These are phyloP conservation scores for Drosophila heteroneura DNA, from an alignment of 2,888 invertebrate species.

Conservation along the genomic window DNA sequence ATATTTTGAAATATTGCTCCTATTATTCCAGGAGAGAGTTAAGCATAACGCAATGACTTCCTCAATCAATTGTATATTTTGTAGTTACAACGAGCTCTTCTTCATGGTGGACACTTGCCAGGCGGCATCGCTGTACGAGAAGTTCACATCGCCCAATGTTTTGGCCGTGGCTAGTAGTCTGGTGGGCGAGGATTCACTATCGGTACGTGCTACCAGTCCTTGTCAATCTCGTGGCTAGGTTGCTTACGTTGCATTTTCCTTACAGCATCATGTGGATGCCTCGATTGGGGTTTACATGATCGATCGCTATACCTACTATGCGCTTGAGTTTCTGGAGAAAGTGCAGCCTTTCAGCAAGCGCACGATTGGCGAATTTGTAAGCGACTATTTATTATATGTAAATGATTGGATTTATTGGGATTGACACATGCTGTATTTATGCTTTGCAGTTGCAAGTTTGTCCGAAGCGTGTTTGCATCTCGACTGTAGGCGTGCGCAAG, in stretches of 20 bases:
- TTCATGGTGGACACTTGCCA: conserved; percentile 99
- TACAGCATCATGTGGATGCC: conserved; percentile 98
- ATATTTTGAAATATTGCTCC: neutral
- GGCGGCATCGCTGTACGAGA: conserved; percentile 99
- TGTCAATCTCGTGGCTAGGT: neutral
- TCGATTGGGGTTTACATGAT: conserved; percentile 99
- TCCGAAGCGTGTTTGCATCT: conserved; percentile 96
- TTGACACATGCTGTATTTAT: neutral
- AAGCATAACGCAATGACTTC: neutral
- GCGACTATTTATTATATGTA: conserved; percentile 1
- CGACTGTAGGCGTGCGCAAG: conserved; percentile 96
- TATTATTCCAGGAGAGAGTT: neutral
- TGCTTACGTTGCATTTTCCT: neutral
- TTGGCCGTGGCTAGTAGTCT: conserved; percentile 98
- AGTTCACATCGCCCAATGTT: conserved; percentile 99
- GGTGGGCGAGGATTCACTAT: conserved; percentile 98
- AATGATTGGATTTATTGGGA: neutral
- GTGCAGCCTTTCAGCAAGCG: conserved; percentile 94
- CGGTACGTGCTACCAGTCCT: conserved; percentile 87
- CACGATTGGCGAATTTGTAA: conserved; percentile 97
- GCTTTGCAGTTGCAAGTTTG: conserved; percentile 93
- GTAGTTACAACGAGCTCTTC: conserved; percentile 98
- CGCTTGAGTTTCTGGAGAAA: conserved; percentile 97
- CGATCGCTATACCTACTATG: conserved; percentile 99
- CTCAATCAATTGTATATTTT: conserved; percentile 55